Evolutionary conservation across 2,113 vertebrate genomes (phyloP).

Genomic region (Rhadina sibilatrix): DNA sequence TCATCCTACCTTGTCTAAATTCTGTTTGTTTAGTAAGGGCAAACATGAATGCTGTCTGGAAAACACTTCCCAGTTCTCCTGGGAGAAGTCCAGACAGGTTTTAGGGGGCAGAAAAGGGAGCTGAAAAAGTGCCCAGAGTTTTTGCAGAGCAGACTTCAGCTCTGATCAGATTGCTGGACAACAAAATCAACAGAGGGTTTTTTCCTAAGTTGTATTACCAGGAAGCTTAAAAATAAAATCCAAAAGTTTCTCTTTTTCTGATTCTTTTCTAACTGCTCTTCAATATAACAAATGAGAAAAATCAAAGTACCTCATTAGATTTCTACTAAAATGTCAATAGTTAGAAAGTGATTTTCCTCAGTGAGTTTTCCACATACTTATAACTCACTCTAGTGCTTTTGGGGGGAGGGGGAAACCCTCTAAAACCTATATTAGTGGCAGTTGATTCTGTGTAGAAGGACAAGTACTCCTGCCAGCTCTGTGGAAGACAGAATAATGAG

Average conservation of each 20-base stretch:
- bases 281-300: background rate
- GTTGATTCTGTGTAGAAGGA: background rate
- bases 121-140: background rate
- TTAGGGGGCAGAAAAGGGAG: background rate
- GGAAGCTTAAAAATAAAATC: background rate
- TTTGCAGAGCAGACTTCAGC: background rate
- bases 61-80: background rate
- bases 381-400: background rate
- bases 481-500: background rate
- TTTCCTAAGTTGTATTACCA: background rate
- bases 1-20: background rate
- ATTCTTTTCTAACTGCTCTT: background rate
- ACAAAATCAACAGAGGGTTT: background rate
- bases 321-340: constrained; percentile 7
- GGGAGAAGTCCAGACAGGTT: background rate
- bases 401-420: accelerated
- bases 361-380: background rate
- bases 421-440: background rate
- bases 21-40: background rate
- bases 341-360: constrained; percentile 11
- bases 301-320: background rate
- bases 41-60: background rate
- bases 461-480: background rate
- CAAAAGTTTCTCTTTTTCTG: background rate
- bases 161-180: background rate